These are phyloP conservation scores for Ridgeia piscesae DNA, from an alignment of 1,140 invertebrate genomes.

Conservation along the genomic window DNA sequence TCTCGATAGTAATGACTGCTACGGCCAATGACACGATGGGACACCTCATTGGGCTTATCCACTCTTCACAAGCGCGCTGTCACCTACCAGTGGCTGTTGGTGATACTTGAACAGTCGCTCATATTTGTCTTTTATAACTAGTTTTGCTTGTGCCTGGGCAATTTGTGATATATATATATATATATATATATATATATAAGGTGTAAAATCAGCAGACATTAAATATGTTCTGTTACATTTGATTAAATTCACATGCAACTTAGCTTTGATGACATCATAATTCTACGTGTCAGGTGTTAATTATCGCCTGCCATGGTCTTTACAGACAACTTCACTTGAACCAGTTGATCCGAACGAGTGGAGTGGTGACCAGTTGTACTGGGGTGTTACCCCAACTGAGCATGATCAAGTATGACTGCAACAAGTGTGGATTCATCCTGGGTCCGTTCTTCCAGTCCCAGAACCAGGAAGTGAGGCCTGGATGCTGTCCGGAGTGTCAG, in stretches of 20 bases:
- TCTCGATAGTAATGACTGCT: too few species aligned
- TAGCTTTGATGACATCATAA: not conserved
- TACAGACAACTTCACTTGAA: constrained; percentile 92
- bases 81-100: too few species aligned
- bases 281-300: not conserved
- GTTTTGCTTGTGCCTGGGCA: too few species aligned
- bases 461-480: constrained; percentile 89
- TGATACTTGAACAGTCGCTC: too few species aligned
- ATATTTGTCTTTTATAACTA: too few species aligned
- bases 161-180: too few species aligned
- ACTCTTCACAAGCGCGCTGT: too few species aligned
- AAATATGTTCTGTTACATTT: not conserved
- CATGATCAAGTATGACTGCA: constrained; percentile 96
- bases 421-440: constrained; percentile 89
- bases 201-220: too few species aligned
- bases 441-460: constrained; percentile 96
- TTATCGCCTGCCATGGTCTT: constrained; percentile 15
- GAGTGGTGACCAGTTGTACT: constrained; percentile 94
- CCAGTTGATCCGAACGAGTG: constrained; percentile 84
- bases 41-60: too few species aligned
- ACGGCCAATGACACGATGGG: too few species aligned
- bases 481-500: constrained; percentile 97
- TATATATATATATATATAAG: too few species aligned
- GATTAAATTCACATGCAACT: not conserved
- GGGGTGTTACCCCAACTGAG: constrained; percentile 94